A percentile compares a stretch with the other conserved stretches of the same genome.
Conservation (phyloP, 2,888 invertebrate species). For the Phasia obesa region DNA sequence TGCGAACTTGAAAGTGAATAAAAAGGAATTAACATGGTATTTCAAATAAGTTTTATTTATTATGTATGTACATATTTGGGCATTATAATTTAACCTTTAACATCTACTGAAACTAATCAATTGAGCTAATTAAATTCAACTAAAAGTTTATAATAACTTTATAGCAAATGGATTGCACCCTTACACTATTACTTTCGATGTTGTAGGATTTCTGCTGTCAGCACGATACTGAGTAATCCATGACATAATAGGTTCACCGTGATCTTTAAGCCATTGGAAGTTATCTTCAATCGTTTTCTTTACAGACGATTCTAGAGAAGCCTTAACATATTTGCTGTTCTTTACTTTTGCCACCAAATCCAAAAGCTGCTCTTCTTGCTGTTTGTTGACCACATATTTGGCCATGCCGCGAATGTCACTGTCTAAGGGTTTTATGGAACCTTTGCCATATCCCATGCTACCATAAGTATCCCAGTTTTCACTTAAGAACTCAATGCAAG, state of each 20-base stretch:
- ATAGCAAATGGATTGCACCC: too few species aligned
- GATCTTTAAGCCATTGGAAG: constrained; percentile 76
- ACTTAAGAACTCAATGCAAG: constrained; percentile 84
- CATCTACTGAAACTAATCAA: too few species aligned
- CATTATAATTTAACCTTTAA: too few species aligned
- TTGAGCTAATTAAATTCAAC: too few species aligned
- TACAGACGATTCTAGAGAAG: constrained; percentile 72
- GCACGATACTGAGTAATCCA: constrained; percentile 73
- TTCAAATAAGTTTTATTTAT: too few species aligned
- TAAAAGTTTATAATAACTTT: too few species aligned
- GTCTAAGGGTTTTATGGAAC: constrained; percentile 75
- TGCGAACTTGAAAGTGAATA: too few species aligned
- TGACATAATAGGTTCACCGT: constrained; percentile 76
- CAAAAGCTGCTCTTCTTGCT: constrained; percentile 75
- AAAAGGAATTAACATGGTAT: too few species aligned
- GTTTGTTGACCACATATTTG: constrained; percentile 74
- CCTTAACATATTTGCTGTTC: constrained; percentile 69
- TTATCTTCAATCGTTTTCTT: constrained; percentile 74
- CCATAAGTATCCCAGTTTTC: constrained; percentile 79
- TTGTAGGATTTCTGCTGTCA: constrained; percentile 69
- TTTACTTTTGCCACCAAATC: constrained; percentile 75
- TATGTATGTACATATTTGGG: too few species aligned
- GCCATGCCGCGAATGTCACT: constrained; percentile 77
- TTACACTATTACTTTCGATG: constrained; percentile 33
- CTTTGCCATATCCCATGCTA: constrained; percentile 71